These are phyloP conservation scores for Cabera pusaria DNA, from an alignment of 2,888 invertebrate genomes.

Conservation along the genomic window DNA sequence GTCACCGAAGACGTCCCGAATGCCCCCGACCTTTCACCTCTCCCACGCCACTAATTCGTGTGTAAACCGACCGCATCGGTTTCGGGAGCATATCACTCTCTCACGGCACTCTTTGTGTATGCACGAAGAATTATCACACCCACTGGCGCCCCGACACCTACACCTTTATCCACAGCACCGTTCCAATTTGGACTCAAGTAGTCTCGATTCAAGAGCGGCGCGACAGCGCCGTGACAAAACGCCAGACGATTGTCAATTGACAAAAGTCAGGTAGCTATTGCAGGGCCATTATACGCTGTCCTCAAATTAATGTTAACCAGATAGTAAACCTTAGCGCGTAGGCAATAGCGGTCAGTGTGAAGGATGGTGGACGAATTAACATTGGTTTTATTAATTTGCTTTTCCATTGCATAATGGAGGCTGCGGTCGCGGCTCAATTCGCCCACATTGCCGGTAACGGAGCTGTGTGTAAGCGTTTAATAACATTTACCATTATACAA, in stretches of 20 bases:
- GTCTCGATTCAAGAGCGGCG: constrained; percentile 46
- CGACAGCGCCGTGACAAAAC: constrained; percentile 45
- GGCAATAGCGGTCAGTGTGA: constrained; percentile 46
- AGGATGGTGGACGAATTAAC: constrained; percentile 39
- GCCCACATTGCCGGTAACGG: constrained; percentile 49
- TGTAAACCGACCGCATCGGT: constrained; percentile 59
- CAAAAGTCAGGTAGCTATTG: constrained; percentile 59
- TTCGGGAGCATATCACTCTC: constrained; percentile 75
- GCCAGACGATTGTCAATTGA: constrained; percentile 67
- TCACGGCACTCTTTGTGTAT: constrained; percentile 77
- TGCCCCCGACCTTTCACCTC: constrained; percentile 70
- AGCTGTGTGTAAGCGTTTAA: constrained; percentile 38
- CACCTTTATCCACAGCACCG: constrained; percentile 43
- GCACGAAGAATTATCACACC: constrained; percentile 79
- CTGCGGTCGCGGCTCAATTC: constrained; percentile 44
- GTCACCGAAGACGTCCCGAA: constrained; percentile 40
- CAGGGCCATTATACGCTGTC: constrained; percentile 39
- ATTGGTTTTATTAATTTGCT: constrained; percentile 47
- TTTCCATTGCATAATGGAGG: constrained; percentile 54
- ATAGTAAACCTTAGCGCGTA: constrained; percentile 54
- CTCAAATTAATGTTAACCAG: constrained; percentile 61
- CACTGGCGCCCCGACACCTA: constrained; percentile 68
- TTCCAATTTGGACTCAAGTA: constrained; percentile 54
- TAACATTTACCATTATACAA: constrained; percentile 30
- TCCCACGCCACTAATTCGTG: constrained; percentile 74